A percentile compares a stretch with the other conserved stretches of the same genome.
phyloP scores from a whole-genome alignment of 1,140 invertebrate genomes.

The Wiebesia pumilae region DNA sequence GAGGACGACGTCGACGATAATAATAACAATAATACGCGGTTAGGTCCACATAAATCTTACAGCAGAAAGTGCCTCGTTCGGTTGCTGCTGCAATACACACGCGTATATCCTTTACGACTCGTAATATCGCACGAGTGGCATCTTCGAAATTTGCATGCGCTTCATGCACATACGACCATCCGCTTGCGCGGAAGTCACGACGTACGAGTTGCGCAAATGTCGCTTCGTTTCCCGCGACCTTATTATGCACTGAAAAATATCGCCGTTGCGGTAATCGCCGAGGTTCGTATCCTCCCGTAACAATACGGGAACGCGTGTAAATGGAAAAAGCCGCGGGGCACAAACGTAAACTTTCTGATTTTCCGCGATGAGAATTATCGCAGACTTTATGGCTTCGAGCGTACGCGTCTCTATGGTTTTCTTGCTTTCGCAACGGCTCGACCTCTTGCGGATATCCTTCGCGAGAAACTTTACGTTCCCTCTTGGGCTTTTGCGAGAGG shows the following conservation, averaged over 20 bases:
- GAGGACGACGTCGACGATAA: neutral
- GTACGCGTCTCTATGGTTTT: neutral
- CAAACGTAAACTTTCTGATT: conserved; percentile 26
- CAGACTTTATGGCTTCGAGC: neutral
- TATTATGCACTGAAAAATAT: neutral
- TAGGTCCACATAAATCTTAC: neutral
- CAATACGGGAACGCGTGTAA: neutral
- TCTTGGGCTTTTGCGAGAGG: neutral
- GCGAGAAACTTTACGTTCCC: too few relatives aligned
- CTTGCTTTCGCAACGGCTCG: neutral
- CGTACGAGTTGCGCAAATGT: neutral
- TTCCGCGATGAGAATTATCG: conserved; percentile 1
- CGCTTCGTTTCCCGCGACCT: neutral
- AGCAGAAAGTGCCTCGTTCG: neutral
- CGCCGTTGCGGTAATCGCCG: neutral
- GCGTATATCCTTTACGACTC: neutral
- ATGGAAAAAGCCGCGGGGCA: neutral
- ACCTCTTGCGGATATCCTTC: neutral
- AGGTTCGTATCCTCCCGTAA: neutral
- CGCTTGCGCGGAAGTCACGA: conserved; percentile 41
- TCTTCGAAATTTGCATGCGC: conserved; percentile 43
- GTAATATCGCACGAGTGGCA: conserved; percentile 44
- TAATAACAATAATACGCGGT: neutral
- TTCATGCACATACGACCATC: neutral
- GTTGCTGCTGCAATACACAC: neutral